Conservation (phyloP, 2,113 vertebrate genomes). For the Entelurus aequoreus region DNA sequence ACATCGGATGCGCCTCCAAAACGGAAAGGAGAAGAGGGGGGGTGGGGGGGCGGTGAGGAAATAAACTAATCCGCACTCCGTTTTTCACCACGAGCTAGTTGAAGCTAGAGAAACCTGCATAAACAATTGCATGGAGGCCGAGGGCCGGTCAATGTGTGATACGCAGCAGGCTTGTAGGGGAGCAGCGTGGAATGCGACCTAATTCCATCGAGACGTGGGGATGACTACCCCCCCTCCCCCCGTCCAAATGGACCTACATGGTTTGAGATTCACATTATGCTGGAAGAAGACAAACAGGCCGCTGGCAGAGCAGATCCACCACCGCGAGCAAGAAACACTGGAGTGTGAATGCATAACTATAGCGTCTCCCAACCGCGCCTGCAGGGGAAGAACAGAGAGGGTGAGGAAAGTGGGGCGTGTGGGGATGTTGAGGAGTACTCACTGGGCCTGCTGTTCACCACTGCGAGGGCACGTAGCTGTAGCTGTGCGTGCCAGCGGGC, state of each 20-base stretch:
- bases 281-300: conserved; percentile 81
- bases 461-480: conserved; percentile 96
- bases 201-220: conserved; percentile 75
- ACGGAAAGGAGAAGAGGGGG: conserved; percentile 32
- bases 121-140: conserved; percentile 62
- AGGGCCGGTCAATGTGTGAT: conserved; percentile 76
- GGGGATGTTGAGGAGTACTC: conserved; percentile 34
- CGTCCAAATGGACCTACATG: conserved; percentile 40
- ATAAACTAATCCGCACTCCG: conserved; percentile 80
- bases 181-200: conserved; percentile 67
- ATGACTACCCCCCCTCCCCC: conserved; percentile 38
- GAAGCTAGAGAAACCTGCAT: conserved; percentile 91
- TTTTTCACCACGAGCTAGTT: conserved; percentile 79
- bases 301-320: conserved; percentile 79
- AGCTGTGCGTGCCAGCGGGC: conserved; percentile 88
- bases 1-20: conserved; percentile 80
- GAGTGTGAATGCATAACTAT: conserved; percentile 90
- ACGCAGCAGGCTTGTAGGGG: conserved; percentile 77
- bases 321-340: conserved; percentile 79
- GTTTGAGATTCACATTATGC: conserved; percentile 72
- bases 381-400: conserved; percentile 17
- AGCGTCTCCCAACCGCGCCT: conserved; percentile 75
- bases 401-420: background rate
- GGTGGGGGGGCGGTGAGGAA: conserved; percentile 2
- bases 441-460: conserved; percentile 88